Base-by-base conservation (phyloP, 2,888 invertebrate genomes). In the Atrina japonica region DNA sequence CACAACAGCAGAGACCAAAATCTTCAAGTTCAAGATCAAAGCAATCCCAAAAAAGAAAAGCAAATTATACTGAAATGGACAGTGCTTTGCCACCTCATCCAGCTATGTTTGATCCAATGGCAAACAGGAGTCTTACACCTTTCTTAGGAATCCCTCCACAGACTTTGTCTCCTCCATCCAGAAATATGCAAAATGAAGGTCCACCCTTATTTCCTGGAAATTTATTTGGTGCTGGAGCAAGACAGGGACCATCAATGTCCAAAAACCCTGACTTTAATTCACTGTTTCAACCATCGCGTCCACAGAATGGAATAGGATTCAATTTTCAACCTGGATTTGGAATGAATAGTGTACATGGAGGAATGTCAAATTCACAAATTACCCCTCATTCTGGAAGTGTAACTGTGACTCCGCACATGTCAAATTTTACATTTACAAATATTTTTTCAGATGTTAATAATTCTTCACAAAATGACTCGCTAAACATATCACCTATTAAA, bases 401-500 rank as follows among this genome's bases (percentile, higher is more conserved):
- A 23, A 80, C 85, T 5, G 75, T 82, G 21, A 74, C 83, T 25
- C 83, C 88, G 5, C 88, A 89, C 65, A 86, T 90, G 83, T 82
- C 87, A n/a, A 89, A 88, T 72, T 89, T 90, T 67, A 88, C 82
- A 68, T 77, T 90, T 50, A 85, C 85, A 59, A 89, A 89, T 73
- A 83, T 84, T 40, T 88, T 90, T 77, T 80, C 88, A 2, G 90
- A 90, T 60, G 84, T 86, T 35, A 84, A 80, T 49, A 81, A 77
- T 18, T 74, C 80, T 1, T 76, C 83, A 18, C 84, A 85, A 35
- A 79, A 80, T 60, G 87, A 86, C 21, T 78, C 85, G 3, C 67
- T 90, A 16, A 88, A 88, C 72, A 88, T 89, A 7, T 88, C 89
- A 1, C 89, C 90, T 0, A 89, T 90, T 18, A 90, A 90, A 74